A percentile compares a stretch with the other conserved stretches of the same genome.
Conservation (phyloP, 2,113 vertebrate genomes). For the Butorides virescens region DNA sequence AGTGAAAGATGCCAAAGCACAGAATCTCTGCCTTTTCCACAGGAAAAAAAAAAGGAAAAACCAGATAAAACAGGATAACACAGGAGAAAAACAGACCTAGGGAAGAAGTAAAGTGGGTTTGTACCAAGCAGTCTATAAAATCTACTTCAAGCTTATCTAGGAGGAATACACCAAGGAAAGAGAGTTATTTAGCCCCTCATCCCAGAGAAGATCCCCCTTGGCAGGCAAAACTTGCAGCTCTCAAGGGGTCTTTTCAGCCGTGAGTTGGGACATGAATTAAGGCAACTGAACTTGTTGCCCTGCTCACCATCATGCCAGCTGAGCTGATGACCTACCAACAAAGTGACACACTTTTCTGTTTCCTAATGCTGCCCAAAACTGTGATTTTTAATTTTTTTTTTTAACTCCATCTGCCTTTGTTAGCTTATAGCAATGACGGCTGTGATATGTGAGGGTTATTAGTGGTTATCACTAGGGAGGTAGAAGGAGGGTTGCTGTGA, state of each 20-base stretch:
- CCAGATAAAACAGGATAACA: not conserved
- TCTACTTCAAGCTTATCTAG: not conserved
- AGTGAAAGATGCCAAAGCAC: not conserved
- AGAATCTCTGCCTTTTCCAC: not conserved
- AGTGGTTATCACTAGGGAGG: not conserved
- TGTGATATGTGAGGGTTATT: not conserved
- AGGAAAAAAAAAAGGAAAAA: not conserved
- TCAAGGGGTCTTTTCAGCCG: not conserved
- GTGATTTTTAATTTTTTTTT: not conserved
- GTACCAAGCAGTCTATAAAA: not conserved
- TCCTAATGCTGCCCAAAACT: not conserved
- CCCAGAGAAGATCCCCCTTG: not conserved
- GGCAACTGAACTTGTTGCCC: not conserved
- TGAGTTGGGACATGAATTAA: not conserved
- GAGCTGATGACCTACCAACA: not conserved
- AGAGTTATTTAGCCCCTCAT: not conserved
- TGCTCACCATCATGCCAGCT: not conserved
- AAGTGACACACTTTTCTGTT: not conserved
- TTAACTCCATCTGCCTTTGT: not conserved
- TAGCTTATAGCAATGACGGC: not conserved
- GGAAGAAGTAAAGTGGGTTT: not conserved
- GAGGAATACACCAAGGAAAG: not conserved
- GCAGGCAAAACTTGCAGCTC: fast-evolving
- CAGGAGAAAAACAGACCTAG: not conserved
- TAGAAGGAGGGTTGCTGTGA: not conserved